Conservation (phyloP, 2,888 invertebrate species). For the Omphaloscelis lunosa region DNA sequence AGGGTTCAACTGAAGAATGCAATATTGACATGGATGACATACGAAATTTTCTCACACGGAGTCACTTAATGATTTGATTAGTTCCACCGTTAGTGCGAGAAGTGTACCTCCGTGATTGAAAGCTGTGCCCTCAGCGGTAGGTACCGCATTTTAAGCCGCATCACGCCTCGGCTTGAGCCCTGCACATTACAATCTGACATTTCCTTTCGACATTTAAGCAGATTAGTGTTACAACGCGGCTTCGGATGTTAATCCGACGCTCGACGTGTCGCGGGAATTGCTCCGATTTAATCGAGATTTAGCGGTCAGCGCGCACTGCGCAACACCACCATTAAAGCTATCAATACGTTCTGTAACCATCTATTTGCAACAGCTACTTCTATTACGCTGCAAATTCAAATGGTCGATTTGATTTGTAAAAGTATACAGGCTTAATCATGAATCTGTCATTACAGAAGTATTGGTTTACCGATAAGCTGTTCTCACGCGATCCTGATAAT, state of each 20-base stretch:
- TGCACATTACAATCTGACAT: slow-evolving; percentile 90
- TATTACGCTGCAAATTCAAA: slow-evolving; percentile 53
- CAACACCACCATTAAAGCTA: slow-evolving; percentile 67
- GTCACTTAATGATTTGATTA: slow-evolving; percentile 25
- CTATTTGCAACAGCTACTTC: slow-evolving; percentile 56
- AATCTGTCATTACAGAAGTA: slow-evolving; percentile 52
- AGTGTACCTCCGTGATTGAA: slow-evolving; percentile 69
- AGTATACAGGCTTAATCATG: slow-evolving; percentile 33
- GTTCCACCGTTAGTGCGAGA: slow-evolving; percentile 38
- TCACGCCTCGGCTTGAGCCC: slow-evolving; percentile 82
- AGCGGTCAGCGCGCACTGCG: slow-evolving; percentile 79
- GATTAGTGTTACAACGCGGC: slow-evolving; percentile 89
- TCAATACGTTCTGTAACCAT: slow-evolving; percentile 53
- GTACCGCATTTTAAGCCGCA: slow-evolving; percentile 83
- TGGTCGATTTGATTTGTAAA: slow-evolving; percentile 45
- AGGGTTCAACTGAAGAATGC: not conserved
- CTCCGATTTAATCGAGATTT: slow-evolving; percentile 87
- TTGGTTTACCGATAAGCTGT: slow-evolving; percentile 66
- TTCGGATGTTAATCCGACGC: slow-evolving; percentile 89
- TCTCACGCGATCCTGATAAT: slow-evolving; percentile 67
- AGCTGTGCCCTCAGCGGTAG: slow-evolving; percentile 81
- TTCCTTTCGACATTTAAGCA: slow-evolving; percentile 91
- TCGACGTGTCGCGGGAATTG: slow-evolving; percentile 87
- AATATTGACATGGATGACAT: not conserved
- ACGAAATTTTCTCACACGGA: slow-evolving; percentile 1